Evolutionary conservation across 2,888 invertebrate species (phyloP).

Genomic region (Barypeithes pellucidus): DNA sequence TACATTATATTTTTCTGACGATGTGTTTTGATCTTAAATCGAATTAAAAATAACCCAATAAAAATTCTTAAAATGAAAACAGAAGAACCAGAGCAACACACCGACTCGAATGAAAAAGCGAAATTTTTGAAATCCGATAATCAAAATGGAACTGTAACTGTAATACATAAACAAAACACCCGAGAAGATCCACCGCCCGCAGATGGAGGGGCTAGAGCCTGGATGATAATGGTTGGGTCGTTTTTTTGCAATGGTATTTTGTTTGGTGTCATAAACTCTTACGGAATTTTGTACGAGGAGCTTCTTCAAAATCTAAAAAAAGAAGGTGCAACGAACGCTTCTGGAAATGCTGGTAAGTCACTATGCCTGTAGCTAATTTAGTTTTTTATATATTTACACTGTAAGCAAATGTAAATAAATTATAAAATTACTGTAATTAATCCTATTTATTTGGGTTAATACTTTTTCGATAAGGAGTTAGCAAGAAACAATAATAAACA

Average conservation of each 20-base stretch:
- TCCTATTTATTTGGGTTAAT: no score
- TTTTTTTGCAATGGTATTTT: conserved; percentile 92
- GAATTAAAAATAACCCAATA: neutral
- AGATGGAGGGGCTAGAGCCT: conserved; percentile 87
- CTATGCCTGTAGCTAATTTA: neutral
- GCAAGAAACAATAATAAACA: no score
- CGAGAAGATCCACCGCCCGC: conserved; percentile 71
- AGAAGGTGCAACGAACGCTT: conserved; percentile 80
- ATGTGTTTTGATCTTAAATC: conserved; percentile 1
- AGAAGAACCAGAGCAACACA: neutral
- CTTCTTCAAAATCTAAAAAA: conserved; percentile 77
- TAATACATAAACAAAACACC: conserved; percentile 1
- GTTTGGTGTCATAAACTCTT: conserved; percentile 93
- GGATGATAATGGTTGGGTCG: conserved; percentile 87
- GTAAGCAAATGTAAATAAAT: no score
- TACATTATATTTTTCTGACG: neutral
- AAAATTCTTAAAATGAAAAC: neutral
- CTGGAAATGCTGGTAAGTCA: conserved; percentile 87
- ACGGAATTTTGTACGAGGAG: conserved; percentile 84
- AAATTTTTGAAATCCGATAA: conserved; percentile 20
- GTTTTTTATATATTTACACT: no score
- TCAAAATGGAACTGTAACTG: conserved; percentile 10
- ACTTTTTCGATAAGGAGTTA: no score
- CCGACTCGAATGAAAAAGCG: conserved; percentile 32
- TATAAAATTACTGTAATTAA: no score